A percentile compares a stretch with the other conserved stretches of the same genome.
These are phyloP conservation scores for Steatocranus sp. DNA, from an alignment of 2,797 vertebrate genomes.

Conservation along the genomic window DNA sequence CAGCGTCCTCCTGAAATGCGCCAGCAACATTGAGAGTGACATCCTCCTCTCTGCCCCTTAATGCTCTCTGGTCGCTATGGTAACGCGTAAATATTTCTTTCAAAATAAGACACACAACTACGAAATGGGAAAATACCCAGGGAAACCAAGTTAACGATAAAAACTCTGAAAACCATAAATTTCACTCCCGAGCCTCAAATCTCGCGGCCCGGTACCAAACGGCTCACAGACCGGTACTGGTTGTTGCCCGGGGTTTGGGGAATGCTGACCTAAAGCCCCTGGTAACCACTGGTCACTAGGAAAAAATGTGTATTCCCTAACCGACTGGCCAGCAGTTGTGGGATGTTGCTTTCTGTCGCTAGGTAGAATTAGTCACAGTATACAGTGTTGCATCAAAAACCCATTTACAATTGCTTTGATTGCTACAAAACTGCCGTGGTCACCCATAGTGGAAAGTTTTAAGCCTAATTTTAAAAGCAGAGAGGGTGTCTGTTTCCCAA, in stretches of 20 bases:
- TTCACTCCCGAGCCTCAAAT: not conserved
- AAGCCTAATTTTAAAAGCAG: not conserved
- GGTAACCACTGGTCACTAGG: not conserved
- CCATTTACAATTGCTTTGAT: not conserved
- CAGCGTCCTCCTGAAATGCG: not conserved
- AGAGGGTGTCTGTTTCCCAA: not conserved
- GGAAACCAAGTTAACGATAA: not conserved
- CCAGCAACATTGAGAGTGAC: not conserved
- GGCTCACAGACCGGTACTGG: not conserved
- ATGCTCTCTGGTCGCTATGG: not conserved
- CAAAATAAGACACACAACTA: not conserved
- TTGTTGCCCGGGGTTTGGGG: not conserved
- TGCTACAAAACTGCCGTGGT: not conserved
- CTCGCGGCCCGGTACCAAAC: not conserved
- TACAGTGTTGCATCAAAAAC: not conserved
- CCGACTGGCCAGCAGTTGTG: not conserved
- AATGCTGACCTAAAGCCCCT: not conserved
- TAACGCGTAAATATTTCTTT: not conserved
- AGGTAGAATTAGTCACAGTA: not conserved
- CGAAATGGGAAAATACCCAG: not conserved
- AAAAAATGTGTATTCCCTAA: not conserved
- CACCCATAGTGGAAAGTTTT: not conserved
- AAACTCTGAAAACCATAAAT: not conserved
- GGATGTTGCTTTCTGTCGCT: not conserved
- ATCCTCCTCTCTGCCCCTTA: not conserved